Base-by-base conservation (phyloP, 1,140 invertebrate genomes). In the Neodiprion virginianus region DNA sequence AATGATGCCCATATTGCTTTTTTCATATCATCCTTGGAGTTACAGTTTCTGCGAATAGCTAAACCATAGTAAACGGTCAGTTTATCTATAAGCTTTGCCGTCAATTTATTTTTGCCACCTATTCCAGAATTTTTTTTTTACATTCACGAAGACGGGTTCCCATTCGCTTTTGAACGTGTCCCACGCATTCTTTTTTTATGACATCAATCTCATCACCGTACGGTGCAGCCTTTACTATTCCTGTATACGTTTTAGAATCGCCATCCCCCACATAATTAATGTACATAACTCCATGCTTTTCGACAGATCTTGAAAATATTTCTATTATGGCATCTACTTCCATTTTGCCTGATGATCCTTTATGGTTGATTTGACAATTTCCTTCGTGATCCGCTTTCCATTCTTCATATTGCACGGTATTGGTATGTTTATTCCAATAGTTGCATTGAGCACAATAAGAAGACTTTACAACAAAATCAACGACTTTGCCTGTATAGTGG, bases 171-270 rank as follows among this genome's bases (percentile, higher is more conserved):
- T 28, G 5, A 28, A 28, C 28, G 28, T 28, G 28, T 28, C 28
- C 28, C 28, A 5, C 28, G 28, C 28, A 28, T 28, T 28, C 5
- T 28, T 28, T 28, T 28, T 28, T 28, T 28, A 28, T 5, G 5
- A 28, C 5, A 2, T 28, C 28, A 28, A 28, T 28, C 28, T 28
- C 28, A 28, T 79, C 71, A 71, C 79, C 74, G 21, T 78, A 80
- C 23, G 78, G 78, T 73, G 78, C 53, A 28, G 71, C 48, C n/a
- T 79, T 73, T 72, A 81, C 67, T 65, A 81, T 71, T 11, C 69
- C 67, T 47, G 48, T 75, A 72, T 76, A 78, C 47, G 77, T 76
- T 53, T 81, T 78, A 11, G 72, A 76, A 61, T 79, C 78, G 21
- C 77, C 75, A 71, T 77, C 78, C 53, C 77, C 76, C 21, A 79